phyloP scores from a whole-genome alignment of 2,888 invertebrate species.

The Ashinkailepas kermadecensis region DNA sequence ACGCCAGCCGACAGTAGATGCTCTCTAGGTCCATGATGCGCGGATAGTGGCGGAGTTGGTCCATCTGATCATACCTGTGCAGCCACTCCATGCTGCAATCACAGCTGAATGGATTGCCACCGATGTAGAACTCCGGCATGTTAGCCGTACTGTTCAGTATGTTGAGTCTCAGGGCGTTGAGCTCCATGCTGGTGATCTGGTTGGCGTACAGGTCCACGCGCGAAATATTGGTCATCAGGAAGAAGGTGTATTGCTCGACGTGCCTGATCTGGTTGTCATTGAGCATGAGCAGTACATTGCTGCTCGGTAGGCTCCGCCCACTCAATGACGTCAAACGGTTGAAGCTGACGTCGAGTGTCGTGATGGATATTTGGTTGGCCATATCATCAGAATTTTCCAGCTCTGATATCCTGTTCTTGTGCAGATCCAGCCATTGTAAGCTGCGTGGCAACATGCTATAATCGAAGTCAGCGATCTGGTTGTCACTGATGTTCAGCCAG shows the following conservation, averaged over 20 bases:
- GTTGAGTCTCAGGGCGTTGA: constrained; percentile 46
- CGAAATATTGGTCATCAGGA: constrained; percentile 75
- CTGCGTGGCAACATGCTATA: constrained; percentile 78
- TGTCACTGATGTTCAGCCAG: constrained; percentile 79
- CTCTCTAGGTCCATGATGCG: constrained; percentile 72
- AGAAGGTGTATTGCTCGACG: constrained; percentile 78
- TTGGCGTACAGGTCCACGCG: constrained; percentile 73
- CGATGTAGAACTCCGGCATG: constrained; percentile 73
- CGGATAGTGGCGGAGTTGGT: constrained; percentile 68
- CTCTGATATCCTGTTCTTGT: constrained; percentile 71
- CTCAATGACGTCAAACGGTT: constrained; percentile 73
- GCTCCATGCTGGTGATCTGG: constrained; percentile 53
- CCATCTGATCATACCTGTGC: constrained; percentile 74
- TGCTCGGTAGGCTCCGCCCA: constrained; percentile 73
- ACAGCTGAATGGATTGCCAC: constrained; percentile 77
- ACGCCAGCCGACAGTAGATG: constrained; percentile 70
- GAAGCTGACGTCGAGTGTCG: constrained; percentile 69
- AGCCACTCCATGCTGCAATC: constrained; percentile 88
- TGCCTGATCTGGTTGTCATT: constrained; percentile 73
- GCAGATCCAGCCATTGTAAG: constrained; percentile 76
- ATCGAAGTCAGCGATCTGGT: constrained; percentile 73
- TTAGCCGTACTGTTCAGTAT: constrained; percentile 61
- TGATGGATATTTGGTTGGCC: constrained; percentile 56
- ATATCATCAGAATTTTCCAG: constrained; percentile 71
- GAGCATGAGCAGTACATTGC: constrained; percentile 66